A percentile compares a stretch with the other conserved stretches of the same genome.
Evolutionary conservation across 2,888 invertebrate species (phyloP).

Genomic region (Tribolium freemani): DNA sequence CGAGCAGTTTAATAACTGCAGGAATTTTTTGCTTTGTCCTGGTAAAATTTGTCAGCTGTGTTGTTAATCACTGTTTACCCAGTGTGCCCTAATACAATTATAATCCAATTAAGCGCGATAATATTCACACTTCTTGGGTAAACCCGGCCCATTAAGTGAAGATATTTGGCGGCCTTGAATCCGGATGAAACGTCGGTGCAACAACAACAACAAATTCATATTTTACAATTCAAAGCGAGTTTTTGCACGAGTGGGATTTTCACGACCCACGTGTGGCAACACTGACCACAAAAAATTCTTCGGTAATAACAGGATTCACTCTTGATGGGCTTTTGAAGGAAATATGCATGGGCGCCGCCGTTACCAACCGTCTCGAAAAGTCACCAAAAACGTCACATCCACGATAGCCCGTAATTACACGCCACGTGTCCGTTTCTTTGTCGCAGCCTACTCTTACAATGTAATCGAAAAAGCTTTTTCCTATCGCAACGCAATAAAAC

Average conservation of each 20-base stretch:
- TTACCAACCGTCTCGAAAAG: neutral
- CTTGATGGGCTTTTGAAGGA: constrained; percentile 37
- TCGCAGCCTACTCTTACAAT: neutral
- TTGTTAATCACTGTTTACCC: neutral
- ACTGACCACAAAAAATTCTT: constrained; percentile 11
- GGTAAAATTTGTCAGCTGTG: neutral
- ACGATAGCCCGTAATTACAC: neutral
- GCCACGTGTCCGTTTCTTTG: constrained; percentile 11
- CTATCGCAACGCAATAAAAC: constrained; percentile 15
- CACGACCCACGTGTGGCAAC: constrained; percentile 8
- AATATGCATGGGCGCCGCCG: constrained; percentile 33
- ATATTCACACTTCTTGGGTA: constrained; percentile 23
- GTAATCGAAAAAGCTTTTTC: constrained; percentile 16
- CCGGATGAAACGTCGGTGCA: neutral
- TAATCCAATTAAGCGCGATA: constrained; percentile 12
- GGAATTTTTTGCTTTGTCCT: neutral
- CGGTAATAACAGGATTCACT: constrained; percentile 43
- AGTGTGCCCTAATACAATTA: constrained; percentile 21
- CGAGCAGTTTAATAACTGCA: neutral
- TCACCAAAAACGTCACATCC: neutral
- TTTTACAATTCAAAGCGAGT: constrained; percentile 16
- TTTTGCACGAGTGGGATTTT: constrained; percentile 7
- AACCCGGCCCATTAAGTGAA: constrained; percentile 3
- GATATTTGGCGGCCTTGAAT: constrained; percentile 11
- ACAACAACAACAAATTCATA: neutral